A percentile compares a stretch with the other conserved stretches of the same genome.
These are phyloP conservation scores for Oryzias javanicus DNA, from an alignment of 2,113 vertebrate species.

Conservation along the genomic window DNA sequence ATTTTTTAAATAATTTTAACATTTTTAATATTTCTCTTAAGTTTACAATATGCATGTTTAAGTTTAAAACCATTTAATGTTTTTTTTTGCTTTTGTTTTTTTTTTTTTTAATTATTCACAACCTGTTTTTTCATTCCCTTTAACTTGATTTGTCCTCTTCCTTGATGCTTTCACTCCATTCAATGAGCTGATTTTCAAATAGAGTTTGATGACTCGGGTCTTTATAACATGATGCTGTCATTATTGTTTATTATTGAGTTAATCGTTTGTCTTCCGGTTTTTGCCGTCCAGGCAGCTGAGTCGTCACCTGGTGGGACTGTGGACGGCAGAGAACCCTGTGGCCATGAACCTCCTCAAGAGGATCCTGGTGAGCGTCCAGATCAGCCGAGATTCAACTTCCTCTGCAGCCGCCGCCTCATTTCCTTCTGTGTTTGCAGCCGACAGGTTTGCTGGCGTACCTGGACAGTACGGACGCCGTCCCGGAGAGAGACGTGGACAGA, in stretches of 20 bases:
- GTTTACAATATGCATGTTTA: too few relatives aligned
- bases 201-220: too few relatives aligned
- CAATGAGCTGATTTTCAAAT: too few relatives aligned
- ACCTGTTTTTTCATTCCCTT: too few relatives aligned
- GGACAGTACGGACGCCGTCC: conserved; percentile 90
- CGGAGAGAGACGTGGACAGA: conserved; percentile 93
- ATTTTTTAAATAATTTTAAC: too few relatives aligned
- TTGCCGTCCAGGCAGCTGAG: conserved; percentile 87
- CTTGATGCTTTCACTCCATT: too few relatives aligned
- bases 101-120: too few relatives aligned
- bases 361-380: conserved; percentile 87
- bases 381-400: background rate
- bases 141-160: too few relatives aligned
- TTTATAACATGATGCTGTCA: too few relatives aligned
- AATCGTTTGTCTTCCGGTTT: background rate
- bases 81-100: too few relatives aligned
- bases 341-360: conserved; percentile 94
- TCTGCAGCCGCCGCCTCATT: conserved; percentile 2
- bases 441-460: conserved; percentile 91
- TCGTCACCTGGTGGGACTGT: conserved; percentile 96
- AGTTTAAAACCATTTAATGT: too few relatives aligned
- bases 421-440: conserved; percentile 73
- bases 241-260: background rate
- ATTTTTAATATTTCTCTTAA: too few relatives aligned
- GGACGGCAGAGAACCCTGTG: conserved; percentile 93